Base-by-base conservation (phyloP, 2,888 invertebrate genomes). In the Pinctada fucata region DNA sequence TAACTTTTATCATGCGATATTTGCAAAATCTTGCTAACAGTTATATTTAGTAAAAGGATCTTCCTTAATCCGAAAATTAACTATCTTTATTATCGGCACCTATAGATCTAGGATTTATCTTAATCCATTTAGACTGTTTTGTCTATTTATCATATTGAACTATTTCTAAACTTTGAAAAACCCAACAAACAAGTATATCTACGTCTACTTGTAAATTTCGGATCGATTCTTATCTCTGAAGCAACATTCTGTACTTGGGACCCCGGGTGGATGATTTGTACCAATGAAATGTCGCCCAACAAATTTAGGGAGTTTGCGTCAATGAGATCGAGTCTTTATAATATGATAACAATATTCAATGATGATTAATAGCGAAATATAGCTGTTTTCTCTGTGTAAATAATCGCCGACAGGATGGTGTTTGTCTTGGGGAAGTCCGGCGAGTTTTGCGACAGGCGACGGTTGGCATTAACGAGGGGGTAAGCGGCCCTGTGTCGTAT, bases 71-170 rank as follows among this genome's bases (percentile, higher is more conserved):
- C 69, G 71, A 52, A 71, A 13, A 72, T 72, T 72, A 72, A n/a
- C 72, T 58, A 31, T 50, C 72, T 72, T 72, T 72, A 31, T 49
- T 47, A 6, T 13, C 58, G 58, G 13, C 58, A 10, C 13, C 58
- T 10, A 58, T 58, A 58, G 58, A 58, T 58, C 51, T 72, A 51
- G 52, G 47, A 31, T 52, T 66, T 74, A 74, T 74, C 74, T 74
- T 65, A 74, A 74, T 74, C 74, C 74, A 49, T 66, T 74, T 74
- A 74, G 66, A 66, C 58, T 58, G 65, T 49, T 74, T 65, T 74
- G 74, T 74, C 66, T 74, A 74, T 74, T 74, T 74, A 51, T 74
- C 65, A 65, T 49, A 48, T 74, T 50, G 66, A 63, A 65, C 48
- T 31, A 74, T 74, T 74, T 74, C 66, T 65, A 74, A 74, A 74